These are phyloP conservation scores for Aphaenogaster floridana DNA, from an alignment of 1,140 invertebrate genomes.

Conservation along the genomic window DNA sequence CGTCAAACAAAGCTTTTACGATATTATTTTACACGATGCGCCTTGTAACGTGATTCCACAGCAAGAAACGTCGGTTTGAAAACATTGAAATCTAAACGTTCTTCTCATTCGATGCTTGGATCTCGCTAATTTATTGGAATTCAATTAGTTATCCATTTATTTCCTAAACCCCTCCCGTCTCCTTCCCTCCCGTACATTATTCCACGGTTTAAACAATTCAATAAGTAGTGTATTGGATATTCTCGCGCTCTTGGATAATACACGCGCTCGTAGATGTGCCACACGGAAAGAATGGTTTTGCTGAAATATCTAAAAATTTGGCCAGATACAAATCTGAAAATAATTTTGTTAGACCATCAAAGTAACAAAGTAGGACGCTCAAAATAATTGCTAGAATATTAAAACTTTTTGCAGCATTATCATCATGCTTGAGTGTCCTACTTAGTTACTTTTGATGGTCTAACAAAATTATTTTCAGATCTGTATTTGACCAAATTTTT, in stretches of 20 bases:
- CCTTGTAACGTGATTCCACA: background rate
- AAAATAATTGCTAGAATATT: no score
- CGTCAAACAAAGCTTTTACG: slow-evolving; percentile 31
- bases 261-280: background rate
- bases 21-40: slow-evolving; percentile 35
- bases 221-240: background rate
- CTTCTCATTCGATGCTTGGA: background rate
- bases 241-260: no score
- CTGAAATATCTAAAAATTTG: no score
- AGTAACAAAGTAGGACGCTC: no score
- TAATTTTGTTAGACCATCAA: no score
- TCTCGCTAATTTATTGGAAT: slow-evolving; percentile 61
- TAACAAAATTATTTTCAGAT: no score
- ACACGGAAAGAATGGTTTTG: no score
- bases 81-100: slow-evolving; percentile 14
- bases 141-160: slow-evolving; percentile 38
- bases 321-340: no score
- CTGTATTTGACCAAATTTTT: no score
- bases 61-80: slow-evolving; percentile 12
- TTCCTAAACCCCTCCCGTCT: background rate
- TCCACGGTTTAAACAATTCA: slow-evolving; percentile 34
- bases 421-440: no score
- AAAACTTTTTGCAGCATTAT: no score
- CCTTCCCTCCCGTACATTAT: background rate
- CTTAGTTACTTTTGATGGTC: no score